phyloP scores from a whole-genome alignment of 2,113 vertebrate species.

The Scalopus aquaticus region DNA sequence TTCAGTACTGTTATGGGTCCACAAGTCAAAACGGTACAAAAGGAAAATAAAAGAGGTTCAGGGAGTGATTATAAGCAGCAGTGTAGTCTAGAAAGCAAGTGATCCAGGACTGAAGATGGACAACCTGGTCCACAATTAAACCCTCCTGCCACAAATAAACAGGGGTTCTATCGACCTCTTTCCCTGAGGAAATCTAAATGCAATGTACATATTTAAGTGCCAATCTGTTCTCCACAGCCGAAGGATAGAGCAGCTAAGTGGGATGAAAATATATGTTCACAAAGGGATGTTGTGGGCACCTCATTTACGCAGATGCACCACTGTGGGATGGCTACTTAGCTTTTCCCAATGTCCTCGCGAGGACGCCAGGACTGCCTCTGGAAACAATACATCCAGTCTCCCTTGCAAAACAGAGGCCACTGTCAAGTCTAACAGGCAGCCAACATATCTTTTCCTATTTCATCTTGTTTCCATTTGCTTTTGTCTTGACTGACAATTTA shows the following conservation, averaged over 20 bases:
- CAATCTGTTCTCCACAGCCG: conserved; percentile 7
- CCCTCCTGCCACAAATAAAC: neutral
- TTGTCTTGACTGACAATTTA: neutral
- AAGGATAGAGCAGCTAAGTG: neutral
- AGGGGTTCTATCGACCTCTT: neutral
- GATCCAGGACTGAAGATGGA: neutral
- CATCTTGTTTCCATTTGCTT: neutral
- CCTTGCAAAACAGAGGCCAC: neutral
- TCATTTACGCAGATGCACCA: neutral
- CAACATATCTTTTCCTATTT: neutral
- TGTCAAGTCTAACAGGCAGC: neutral
- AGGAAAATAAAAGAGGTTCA: conserved; percentile 39
- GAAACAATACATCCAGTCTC: neutral
- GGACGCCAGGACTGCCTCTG: neutral
- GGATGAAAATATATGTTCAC: neutral
- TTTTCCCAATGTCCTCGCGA: neutral
- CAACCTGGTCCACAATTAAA: neutral
- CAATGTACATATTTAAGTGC: conserved; percentile 25
- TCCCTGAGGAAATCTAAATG: conserved; percentile 13
- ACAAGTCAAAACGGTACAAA: conserved; percentile 1
- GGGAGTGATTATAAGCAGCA: neutral
- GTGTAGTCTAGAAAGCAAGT: neutral
- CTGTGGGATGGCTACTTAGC: neutral
- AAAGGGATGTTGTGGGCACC: neutral
- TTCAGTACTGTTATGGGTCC: conserved; percentile 58